Evolutionary conservation across 2,113 vertebrate species (phyloP).

Genomic region (Struthio camelus): DNA sequence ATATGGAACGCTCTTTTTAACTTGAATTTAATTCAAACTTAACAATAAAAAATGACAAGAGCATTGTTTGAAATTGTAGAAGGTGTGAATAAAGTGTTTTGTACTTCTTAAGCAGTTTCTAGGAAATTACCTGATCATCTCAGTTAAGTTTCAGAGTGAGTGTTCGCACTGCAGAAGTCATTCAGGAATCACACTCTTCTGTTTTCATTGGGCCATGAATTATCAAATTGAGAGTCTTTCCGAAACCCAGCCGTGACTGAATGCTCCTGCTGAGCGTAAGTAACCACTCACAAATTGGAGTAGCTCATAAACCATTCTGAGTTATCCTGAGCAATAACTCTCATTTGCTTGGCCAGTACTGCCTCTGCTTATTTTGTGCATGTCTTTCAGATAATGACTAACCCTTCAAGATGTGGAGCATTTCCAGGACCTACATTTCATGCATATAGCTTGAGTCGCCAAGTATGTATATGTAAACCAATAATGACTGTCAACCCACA

Average conservation of each 20-base stretch:
- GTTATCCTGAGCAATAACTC: background rate
- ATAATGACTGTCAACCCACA: background rate
- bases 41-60: background rate
- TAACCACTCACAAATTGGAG: background rate
- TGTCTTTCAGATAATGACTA: background rate
- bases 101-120: background rate
- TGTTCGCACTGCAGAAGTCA: background rate
- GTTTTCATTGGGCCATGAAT: background rate
- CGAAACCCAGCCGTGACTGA: background rate
- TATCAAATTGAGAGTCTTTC: background rate
- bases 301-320: background rate
- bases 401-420: background rate
- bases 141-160: background rate
- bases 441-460: background rate
- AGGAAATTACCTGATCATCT: background rate
- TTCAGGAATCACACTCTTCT: background rate
- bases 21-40: background rate
- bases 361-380: background rate
- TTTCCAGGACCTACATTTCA: background rate
- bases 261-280: background rate
- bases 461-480: background rate
- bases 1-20: background rate
- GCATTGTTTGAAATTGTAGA: background rate
- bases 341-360: background rate
- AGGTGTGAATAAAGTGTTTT: background rate